Evolutionary conservation across 1,140 invertebrate species (phyloP), one percentile per base, ranked within the genome.

Genomic region (Platorchestia sp.): DNA sequence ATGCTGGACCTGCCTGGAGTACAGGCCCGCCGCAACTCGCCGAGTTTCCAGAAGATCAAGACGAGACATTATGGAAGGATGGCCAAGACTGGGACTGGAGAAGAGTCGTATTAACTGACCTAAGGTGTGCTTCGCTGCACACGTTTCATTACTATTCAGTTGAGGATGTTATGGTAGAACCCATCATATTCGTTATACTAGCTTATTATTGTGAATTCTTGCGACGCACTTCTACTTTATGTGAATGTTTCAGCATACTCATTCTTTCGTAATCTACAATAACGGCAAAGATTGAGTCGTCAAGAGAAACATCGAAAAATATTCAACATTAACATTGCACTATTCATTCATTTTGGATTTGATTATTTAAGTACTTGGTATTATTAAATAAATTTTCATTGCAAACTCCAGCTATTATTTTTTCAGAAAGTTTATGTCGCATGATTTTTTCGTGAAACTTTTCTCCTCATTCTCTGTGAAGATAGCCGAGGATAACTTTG

Each of bases 1-100:
- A 44, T 93, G 91, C 91, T 93, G 36, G 45, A 47, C 91, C n/a
- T 93, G 91, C 91, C 91, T 45, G 91, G 91, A n/a, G 91, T 93
- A 0, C 45, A 93, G 91, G 91, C 43, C 3, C 91, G 91, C n/a
- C 44, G 91, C 44, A 40, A 10, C 91, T 93, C 91, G 6, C 43
- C 91, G 6, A 45, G 45, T 10, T 93, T 45, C 91, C 43, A 93
- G 45, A 93, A 93, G 40, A 93, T 93, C 19, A 93, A 45, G 40
- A 93, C 91, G 40, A 93, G 91, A 41, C 45, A 44, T 14, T 93
- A 44, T 93, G 91, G 91, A 40, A 45, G 91, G 43, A 93, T 93
- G 91, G 36, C 36, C 91, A 93, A 93, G 36, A 3, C 40, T 93
- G 91, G 91, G 3, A 44, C 45, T 45, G 91, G 91, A 40, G 91